Evolutionary conservation across 2,113 vertebrate species (phyloP), one percentile per base, ranked within the genome.

Genomic region (Siniperca chuatsi): DNA sequence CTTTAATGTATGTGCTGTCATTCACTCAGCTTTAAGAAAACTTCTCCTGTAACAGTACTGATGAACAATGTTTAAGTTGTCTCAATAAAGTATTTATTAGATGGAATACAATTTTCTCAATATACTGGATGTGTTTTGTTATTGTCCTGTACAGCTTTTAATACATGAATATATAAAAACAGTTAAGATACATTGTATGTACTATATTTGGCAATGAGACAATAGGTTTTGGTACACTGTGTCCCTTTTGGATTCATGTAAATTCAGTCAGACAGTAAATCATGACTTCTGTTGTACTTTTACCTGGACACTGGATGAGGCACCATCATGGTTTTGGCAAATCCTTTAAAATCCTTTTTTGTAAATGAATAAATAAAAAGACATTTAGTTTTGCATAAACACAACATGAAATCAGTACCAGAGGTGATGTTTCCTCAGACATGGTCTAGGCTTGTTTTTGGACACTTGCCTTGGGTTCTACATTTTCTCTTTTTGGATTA

Each of bases 31-130:
- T 90, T 79, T 71, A 50, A 68, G 37, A 29, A 82, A 85, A 78
- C 42, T 60, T 62, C 71, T 67, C 35, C 75, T 61, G 69, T 71
- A 82, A 83, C 69, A 82, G 62, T 54, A 78, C 65, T 60, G 29
- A 84, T 16, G 54, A 84, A 81, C 70, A 71, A 37, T 82, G 74
- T 76, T 85, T 42, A 60, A 67, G 25, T 88, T 83, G 70, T 91
- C 80, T 85, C 54, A 92, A 94, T 94, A 92, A 94, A 93, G 57
- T 94, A 93, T 93, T 95, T 93, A 95, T 94, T 94, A 87, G 84
- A 75, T 74, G 54, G 20, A 86, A 85, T 81, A 65, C 67, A 84
- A 54, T 85, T 12, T 69, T 68, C 4, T 52, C 20, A 12, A 85
- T 58, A 78, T 68, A 55, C 20, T 72, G 40, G n/a, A 16, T 66